Conservation (phyloP, 2,113 vertebrate genomes). For the Delphinus delphis region DNA sequence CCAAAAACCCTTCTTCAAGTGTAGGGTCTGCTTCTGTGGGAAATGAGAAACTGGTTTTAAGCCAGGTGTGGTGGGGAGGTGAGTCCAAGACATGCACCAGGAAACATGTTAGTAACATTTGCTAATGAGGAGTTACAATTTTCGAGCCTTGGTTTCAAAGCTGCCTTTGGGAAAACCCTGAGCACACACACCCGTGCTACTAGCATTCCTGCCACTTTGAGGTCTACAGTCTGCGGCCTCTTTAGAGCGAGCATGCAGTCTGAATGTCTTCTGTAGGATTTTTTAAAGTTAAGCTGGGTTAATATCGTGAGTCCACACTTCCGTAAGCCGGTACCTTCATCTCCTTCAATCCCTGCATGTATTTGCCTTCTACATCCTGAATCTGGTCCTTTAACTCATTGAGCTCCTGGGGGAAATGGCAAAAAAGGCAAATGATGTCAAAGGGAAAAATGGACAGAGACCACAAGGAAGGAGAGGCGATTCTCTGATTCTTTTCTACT, state of each 20-base stretch:
- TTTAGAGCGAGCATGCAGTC: background rate
- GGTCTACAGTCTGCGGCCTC: no score
- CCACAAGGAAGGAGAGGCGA: accelerated
- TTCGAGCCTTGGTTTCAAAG: background rate
- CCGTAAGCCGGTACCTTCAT: constrained; percentile 89
- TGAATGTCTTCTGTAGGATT: background rate
- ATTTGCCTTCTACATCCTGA: constrained; percentile 96
- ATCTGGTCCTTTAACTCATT: constrained; percentile 98
- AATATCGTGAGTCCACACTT: constrained; percentile 33
- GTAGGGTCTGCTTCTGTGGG: accelerated
- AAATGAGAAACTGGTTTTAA: background rate
- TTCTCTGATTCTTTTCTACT: accelerated
- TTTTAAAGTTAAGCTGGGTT: constrained; percentile 58
- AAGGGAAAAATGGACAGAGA: accelerated
- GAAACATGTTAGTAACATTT: background rate
- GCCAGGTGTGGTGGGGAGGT: background rate
- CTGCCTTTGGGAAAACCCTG: no score
- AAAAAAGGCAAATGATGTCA: constrained; percentile 24
- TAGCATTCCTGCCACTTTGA: accelerated
- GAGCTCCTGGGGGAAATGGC: constrained; percentile 90
- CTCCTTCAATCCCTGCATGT: constrained; percentile 95
- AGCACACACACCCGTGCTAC: background rate
- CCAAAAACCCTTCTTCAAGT: background rate
- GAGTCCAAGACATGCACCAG: background rate
- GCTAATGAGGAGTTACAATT: accelerated